Base-by-base conservation (phyloP, 2,113 vertebrate genomes). In the Aix galericulata region DNA sequence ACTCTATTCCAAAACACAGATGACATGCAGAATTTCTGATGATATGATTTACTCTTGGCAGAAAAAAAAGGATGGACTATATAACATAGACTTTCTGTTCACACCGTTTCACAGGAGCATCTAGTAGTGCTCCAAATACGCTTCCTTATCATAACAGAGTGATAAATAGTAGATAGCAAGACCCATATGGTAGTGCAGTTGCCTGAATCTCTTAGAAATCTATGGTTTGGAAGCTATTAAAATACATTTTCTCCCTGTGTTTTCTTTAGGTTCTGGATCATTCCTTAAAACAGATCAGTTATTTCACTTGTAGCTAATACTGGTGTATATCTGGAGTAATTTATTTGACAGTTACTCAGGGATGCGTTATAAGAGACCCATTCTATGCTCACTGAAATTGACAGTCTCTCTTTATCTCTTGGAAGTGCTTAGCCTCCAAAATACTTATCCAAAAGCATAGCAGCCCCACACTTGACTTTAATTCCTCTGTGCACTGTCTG, bases 381-480 rank as follows among this genome's bases (percentile, higher is more conserved):
- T 77, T 81, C 36, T 69, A 2, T 50, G 38, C 42, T 15, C 26
- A 12, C 23, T 25, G 32, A 82, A 88, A 88, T 44, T 48, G 86
- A 6, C 11, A 4, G 23, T 73, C 31, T 58, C 62, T 55, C 31
- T 73, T 46, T 46, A 44, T 34, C 50, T 94, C 40, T 50, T 34
- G 62, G 34, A 74, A 86, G 29, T 31, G 6, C 26, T 38, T 32
- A 27, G n/a, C 38, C 26, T 62, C 63, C 23, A 74, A 74, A 92
- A 71, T 0, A 0, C 36, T 64, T 58, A 69, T n/a, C n/a, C 62
- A 62, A 73, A 90, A 78, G 68, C 9, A 0, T 9, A 56, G 46
- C 29, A 86, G 79, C 34, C 52, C 38, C 32, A 88, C 1, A 4
- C 34, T 46, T 66, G 36, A 42, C 25, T 44, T 86, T 42, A n/a